Conservation (phyloP, 1,140 invertebrate genomes). For the Drosophila virilis region DNA sequence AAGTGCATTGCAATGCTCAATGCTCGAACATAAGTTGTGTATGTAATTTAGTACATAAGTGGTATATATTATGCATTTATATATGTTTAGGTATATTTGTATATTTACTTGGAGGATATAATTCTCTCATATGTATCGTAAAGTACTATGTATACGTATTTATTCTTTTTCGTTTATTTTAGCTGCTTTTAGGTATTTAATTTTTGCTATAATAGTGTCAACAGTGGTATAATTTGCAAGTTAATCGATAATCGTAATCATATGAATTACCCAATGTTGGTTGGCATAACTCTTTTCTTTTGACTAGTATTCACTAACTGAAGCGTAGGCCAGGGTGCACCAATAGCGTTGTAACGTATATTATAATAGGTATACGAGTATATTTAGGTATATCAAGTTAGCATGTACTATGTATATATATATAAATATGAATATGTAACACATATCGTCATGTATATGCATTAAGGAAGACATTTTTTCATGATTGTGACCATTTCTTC, state of each 20-base stretch:
- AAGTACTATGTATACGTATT: slow-evolving; percentile 1
- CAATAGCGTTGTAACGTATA: slow-evolving; percentile 55
- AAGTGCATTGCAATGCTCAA: slow-evolving; percentile 61
- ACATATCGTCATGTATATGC: slow-evolving; percentile 79
- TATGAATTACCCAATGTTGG: slow-evolving; percentile 30
- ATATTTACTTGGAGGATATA: slow-evolving; percentile 49
- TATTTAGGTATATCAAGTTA: slow-evolving; percentile 25
- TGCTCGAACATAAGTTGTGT: slow-evolving; percentile 49
- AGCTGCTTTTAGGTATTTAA: slow-evolving; percentile 13
- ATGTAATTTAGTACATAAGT: slow-evolving; percentile 4
- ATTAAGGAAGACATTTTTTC: slow-evolving; percentile 84
- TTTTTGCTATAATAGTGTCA: slow-evolving; percentile 56
- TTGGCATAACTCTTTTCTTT: slow-evolving; percentile 34
- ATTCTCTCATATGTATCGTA: slow-evolving; percentile 18
- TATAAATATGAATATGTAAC: slow-evolving; percentile 62
- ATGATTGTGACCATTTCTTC: slow-evolving; percentile 84
- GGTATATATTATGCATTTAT: slow-evolving; percentile 21
- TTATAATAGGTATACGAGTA: slow-evolving; percentile 45
- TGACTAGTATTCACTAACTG: slow-evolving; percentile 60
- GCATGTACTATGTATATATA: slow-evolving; percentile 23
- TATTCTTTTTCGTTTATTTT: slow-evolving; percentile 8
- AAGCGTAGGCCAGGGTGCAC: slow-evolving; percentile 68
- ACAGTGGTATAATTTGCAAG: slow-evolving; percentile 74
- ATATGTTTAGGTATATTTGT: slow-evolving; percentile 24
- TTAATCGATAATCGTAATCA: slow-evolving; percentile 54